Evolutionary conservation across 2,888 invertebrate species (phyloP), one percentile per base, ranked within the genome.

Genomic region (Drosophila atripex): DNA sequence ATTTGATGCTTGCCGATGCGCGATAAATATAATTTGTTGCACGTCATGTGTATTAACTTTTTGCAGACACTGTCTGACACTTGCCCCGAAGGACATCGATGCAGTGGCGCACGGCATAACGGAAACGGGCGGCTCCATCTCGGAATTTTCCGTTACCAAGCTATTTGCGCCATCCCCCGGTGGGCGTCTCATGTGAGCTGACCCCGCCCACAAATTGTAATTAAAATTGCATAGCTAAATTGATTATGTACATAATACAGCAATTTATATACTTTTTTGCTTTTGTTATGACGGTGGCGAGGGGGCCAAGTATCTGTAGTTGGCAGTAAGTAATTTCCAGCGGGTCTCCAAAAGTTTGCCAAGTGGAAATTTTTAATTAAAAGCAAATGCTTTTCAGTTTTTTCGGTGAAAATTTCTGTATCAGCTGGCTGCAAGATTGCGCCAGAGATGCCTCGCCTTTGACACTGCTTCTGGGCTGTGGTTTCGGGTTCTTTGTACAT

Each of bases 1-100:
- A 89, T 89, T 89, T 88, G 79, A 86, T 88, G 78, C 79, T 85
- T 79, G 77, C 77, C 88, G 88, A 86, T 85, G 89, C 85, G 89
- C 82, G 89, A 80, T 86, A 88, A 89, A 89, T 88, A 88, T 82
- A 88, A 89, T 89, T 86, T 89, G 86, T 82, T 78, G 78, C 80
- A 78, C 78, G 85, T 88, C 88, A 86, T 85, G 83, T 88, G 86
- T 77, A 89, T 88, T 86, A 88, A 88, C 85, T 77, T 78, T 78
- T 80, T 72, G 72, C 78, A 65, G 77, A 70, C 79, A 73, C 64
- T 82, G 73, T 87, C 51, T 68, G 65, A 52, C 65, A 63, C 41
- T 39, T 51, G 70, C 72, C 68, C 59, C 46, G 52, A 21, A 38
- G 60, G 38, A 59, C 41, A 32, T 9, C n/a, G 3, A 43, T 30